These are phyloP conservation scores for Gnathonemus longibarbis DNA, from an alignment of 2,113 vertebrate genomes.

Conservation along the genomic window DNA sequence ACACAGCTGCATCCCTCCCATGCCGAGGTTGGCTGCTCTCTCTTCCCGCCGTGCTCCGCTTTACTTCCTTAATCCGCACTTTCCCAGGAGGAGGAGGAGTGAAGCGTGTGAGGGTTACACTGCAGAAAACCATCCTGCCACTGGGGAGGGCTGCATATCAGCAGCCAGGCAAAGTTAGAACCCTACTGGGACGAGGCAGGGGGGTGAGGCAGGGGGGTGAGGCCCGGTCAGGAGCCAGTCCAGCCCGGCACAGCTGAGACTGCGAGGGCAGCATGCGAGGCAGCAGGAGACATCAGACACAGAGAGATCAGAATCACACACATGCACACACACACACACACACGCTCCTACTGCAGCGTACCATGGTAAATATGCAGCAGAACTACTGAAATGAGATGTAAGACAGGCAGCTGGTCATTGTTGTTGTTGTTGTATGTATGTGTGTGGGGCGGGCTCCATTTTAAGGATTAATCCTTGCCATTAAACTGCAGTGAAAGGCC, in stretches of 20 bases:
- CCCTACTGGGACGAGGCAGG: not conserved
- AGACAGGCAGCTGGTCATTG: not conserved
- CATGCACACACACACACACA: not conserved
- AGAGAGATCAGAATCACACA: not conserved
- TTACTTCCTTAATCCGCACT: conserved; percentile 19
- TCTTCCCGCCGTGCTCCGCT: not conserved
- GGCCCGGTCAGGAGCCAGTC: not conserved
- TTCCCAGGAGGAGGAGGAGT: not conserved
- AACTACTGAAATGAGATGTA: not conserved
- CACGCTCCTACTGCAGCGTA: not conserved
- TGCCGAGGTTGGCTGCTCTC: not conserved
- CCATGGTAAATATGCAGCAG: not conserved
- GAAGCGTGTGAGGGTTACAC: not conserved
- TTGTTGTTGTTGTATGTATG: not conserved
- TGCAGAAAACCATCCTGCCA: not conserved
- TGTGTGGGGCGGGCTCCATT: not conserved
- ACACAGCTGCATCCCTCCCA: not conserved
- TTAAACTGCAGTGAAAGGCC: not conserved
- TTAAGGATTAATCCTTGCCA: not conserved
- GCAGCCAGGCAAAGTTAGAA: not conserved
- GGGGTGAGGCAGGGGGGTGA: no score
- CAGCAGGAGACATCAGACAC: not conserved
- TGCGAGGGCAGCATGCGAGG: not conserved
- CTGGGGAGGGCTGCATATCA: not conserved
- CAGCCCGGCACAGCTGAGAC: not conserved